phyloP scores from a whole-genome alignment of 2,113 vertebrate species.

The Chelonoidis abingdonii region DNA sequence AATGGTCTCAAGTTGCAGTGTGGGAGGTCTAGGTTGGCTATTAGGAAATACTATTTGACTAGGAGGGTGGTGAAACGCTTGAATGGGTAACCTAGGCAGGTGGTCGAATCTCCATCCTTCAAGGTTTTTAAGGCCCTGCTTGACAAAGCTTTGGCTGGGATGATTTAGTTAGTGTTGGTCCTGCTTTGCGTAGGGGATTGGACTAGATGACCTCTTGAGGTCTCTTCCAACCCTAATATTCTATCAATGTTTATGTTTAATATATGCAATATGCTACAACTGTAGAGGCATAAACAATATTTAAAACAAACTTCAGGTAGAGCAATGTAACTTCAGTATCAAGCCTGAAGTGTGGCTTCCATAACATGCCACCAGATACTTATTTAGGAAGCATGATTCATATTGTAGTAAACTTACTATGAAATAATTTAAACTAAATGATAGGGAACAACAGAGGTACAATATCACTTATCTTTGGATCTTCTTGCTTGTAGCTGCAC shows the following conservation, averaged over 20 bases:
- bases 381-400: neutral
- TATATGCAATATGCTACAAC: fast-evolving
- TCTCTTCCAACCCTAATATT: no score
- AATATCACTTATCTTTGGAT: neutral
- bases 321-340: neutral
- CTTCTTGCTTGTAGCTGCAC: neutral
- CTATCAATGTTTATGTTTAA: neutral
- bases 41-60: no score
- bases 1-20: no score
- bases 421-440: neutral
- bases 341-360: neutral
- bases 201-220: no score
- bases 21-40: no score
- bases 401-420: neutral
- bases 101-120: no score
- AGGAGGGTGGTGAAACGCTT: no score
- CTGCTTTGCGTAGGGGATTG: no score
- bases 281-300: neutral
- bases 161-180: no score
- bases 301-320: neutral
- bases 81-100: no score
- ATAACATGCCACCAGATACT: neutral
- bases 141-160: no score
- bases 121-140: no score
- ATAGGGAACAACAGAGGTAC: neutral